Evolutionary conservation across 2,888 invertebrate genomes (phyloP).

Genomic region (Polydrusus cervinus): DNA sequence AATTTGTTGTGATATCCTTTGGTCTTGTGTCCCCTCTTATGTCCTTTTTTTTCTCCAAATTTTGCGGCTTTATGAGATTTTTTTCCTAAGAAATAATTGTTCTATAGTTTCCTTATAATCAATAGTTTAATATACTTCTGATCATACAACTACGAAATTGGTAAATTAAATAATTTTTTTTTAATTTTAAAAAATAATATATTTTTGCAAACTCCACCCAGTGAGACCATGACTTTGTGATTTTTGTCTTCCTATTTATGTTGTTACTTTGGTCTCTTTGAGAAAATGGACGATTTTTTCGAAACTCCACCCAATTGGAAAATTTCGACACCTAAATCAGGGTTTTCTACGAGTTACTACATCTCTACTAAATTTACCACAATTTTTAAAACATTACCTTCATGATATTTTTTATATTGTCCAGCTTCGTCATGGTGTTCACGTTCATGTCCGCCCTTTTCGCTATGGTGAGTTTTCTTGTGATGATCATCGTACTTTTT

Average conservation of each 20-base stretch:
- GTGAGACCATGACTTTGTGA: no score
- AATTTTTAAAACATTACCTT: constrained; percentile 70
- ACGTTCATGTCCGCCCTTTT: constrained; percentile 78
- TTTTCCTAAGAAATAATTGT: constrained; percentile 68
- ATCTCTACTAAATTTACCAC: not conserved
- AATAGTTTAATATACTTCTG: no score
- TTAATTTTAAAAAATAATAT: not conserved
- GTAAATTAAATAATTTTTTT: no score
- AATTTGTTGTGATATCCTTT: constrained; percentile 87
- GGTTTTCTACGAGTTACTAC: no score
- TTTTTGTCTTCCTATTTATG: no score
- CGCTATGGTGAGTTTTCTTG: constrained; percentile 76
- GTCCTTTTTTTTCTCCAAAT: constrained; percentile 83
- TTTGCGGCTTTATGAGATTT: constrained; percentile 80
- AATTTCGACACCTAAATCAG: no score
- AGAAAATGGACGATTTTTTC: no score
- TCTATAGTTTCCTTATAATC: no score
- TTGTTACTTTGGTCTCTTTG: no score
- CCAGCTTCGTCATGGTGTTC: constrained; percentile 79
- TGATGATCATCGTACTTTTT: constrained; percentile 76
- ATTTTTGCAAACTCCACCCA: not conserved
- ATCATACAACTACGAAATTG: no score
- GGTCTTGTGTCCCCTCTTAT: constrained; percentile 85
- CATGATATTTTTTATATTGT: constrained; percentile 79
- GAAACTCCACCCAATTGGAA: no score